Evolutionary conservation across 35 echinoderm and acorn worm species (phyloP), one percentile per base, ranked within the genome.

Genomic region (Acanthaster planci): DNA sequence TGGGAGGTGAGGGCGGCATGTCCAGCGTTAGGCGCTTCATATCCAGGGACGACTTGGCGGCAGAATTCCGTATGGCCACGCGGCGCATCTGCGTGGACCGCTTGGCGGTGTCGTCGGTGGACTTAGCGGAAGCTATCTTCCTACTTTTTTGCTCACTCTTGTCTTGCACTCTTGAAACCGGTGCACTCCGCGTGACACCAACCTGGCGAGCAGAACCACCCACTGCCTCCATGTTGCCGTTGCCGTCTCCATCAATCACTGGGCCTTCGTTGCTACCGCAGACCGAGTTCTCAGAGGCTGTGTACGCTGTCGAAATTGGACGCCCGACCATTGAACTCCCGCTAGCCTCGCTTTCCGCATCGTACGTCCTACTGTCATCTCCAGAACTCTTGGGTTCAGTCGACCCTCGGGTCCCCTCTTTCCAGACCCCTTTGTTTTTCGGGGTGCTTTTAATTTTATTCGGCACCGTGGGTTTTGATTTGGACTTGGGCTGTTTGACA

Each of bases 241-340:
- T 29, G 64, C 64, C 30, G 34, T 26, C 64, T 12, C 21, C 3
- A 12, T 12, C 42, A 47, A 12, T n/a, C n/a, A n/a, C 4, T 47
- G 42, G 42, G 64, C 34, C 23, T 9, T 72, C 64, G 2, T 10
- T 26, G 34, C 10, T 26, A 1, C 1, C 10, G 14, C 64, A 10
- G 14, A 27, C 1, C 21, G 64, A 26, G 10, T 26, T 7, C n/a
- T 72, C 64, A 26, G 64, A 72, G 3, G 26, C 64, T 1, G 64
- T 72, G 64, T 72, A 72, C n/a, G 64, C 64, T 72, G 64, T 72
- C 64, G 64, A 72, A 34, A 72, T 72, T 72, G 64, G 26, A 72
- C 64, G 64, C 14, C 64, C 64, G 22, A 72, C 64, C 29, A 72
- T 23, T 35, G 64, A 72, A 34, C 64, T 72, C 22, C 64, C 64